Conservation (phyloP, 2,888 invertebrate genomes). For the Eristalinus sepulchralis region DNA sequence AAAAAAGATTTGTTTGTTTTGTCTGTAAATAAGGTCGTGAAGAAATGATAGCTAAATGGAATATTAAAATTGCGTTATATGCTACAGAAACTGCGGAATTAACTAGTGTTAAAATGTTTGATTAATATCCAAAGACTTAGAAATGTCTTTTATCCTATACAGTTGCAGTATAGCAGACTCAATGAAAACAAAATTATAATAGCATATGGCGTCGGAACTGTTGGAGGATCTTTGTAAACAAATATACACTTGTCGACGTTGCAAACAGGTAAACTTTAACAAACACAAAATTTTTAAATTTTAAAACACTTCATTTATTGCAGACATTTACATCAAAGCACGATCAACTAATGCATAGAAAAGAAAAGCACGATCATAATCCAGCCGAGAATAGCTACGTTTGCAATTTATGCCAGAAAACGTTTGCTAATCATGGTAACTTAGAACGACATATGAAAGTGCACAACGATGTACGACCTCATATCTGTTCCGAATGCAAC, state of each 20-base stretch:
- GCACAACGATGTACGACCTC: conserved; percentile 80
- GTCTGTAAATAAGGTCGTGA: background rate
- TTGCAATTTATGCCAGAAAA: conserved; percentile 79
- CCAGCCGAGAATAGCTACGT: conserved; percentile 79
- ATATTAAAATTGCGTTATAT: background rate
- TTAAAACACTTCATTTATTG: background rate
- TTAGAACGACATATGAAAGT: conserved; percentile 80
- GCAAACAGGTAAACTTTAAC: conserved; percentile 39
- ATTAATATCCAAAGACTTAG: too few species aligned
- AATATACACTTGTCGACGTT: conserved; percentile 64
- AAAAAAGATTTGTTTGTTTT: background rate
- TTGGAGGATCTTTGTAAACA: conserved; percentile 57
- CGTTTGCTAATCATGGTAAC: conserved; percentile 80
- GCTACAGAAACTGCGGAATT: background rate
- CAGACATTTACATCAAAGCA: conserved; percentile 79
- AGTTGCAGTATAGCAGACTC: background rate
- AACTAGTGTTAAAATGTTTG: too few species aligned
- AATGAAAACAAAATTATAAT: conserved; percentile 15
- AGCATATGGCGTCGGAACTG: conserved; percentile 63
- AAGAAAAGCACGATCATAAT: conserved; percentile 77
- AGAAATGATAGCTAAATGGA: background rate
- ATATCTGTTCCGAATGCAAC: conserved; percentile 78
- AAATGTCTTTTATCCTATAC: background rate
- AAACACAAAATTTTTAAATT: background rate
- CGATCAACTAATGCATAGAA: conserved; percentile 79